A percentile compares a stretch with the other conserved stretches of the same genome.
These are phyloP conservation scores for Scopus umbretta DNA, from an alignment of 2,113 vertebrate species.

Conservation along the genomic window DNA sequence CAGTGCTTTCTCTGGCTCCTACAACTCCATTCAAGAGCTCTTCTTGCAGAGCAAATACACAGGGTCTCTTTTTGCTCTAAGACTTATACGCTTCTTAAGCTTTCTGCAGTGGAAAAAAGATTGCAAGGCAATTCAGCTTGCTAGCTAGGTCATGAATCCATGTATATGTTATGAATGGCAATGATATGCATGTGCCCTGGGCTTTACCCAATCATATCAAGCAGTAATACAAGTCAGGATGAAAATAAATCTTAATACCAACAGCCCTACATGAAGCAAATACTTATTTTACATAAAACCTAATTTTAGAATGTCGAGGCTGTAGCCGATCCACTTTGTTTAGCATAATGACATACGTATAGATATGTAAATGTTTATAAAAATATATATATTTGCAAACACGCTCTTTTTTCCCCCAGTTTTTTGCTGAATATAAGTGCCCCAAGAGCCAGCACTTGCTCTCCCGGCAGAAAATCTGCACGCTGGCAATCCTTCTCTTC, in stretches of 20 bases:
- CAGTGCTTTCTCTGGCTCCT: background rate
- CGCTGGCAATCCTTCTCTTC: background rate
- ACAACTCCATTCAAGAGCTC: background rate
- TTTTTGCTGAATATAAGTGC: background rate
- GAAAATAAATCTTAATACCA: slow-evolving; percentile 45
- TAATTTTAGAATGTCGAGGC: slow-evolving; percentile 6
- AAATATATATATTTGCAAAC: background rate
- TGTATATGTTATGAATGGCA: slow-evolving; percentile 35
- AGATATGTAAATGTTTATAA: background rate
- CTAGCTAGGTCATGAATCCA: slow-evolving; percentile 17
- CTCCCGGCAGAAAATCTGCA: rapidly evolving
- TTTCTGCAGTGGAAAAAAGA: slow-evolving; percentile 3
- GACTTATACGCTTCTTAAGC: background rate
- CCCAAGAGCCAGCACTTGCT: background rate
- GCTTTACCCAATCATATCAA: slow-evolving; percentile 27
- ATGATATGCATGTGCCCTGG: background rate
- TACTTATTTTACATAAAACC: slow-evolving; percentile 37
- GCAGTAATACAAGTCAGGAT: background rate
- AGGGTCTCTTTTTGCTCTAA: background rate
- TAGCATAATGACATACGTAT: background rate
- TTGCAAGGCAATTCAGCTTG: background rate
- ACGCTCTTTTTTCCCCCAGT: rapidly evolving
- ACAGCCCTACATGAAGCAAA: slow-evolving; percentile 18
- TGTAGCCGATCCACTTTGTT: background rate
- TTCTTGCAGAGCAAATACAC: background rate